phyloP scores from a whole-genome alignment of 2,888 invertebrate species.

The Sepioteuthis lessoniana region DNA sequence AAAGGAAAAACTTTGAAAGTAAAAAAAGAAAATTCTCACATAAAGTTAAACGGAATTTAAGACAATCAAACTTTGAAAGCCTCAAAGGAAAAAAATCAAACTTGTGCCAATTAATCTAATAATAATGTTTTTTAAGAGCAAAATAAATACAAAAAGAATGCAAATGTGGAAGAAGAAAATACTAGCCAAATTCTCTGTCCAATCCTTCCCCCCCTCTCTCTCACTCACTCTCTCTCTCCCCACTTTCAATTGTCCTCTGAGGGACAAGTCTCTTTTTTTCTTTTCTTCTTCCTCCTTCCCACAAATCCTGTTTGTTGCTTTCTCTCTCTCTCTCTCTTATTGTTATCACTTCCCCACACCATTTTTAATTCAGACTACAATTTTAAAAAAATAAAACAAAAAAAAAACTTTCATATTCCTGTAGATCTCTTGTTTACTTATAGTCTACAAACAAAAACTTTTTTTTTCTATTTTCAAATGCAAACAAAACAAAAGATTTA shows the following conservation, averaged over 20 bases:
- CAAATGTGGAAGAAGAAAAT: background rate
- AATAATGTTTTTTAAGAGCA: background rate
- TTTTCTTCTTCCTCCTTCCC: background rate
- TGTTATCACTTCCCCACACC: background rate
- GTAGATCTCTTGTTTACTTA: background rate
- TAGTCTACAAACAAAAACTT: background rate
- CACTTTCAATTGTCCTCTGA: background rate
- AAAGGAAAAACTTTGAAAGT: no score
- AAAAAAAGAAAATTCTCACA: background rate
- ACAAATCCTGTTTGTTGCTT: background rate
- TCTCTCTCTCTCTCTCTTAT: background rate
- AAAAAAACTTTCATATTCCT: background rate
- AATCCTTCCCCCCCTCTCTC: background rate
- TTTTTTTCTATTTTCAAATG: no score
- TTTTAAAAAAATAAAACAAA: background rate
- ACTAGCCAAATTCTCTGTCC: background rate
- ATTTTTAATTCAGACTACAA: background rate
- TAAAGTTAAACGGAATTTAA: background rate
- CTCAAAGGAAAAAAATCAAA: background rate
- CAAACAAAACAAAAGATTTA: background rate
- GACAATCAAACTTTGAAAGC: background rate
- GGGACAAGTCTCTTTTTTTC: background rate
- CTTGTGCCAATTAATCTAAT: constrained; percentile 33
- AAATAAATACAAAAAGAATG: background rate
- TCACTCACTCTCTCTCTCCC: background rate